Conservation (phyloP, 1,140 invertebrate species). For the Ceratitis capitata region DNA sequence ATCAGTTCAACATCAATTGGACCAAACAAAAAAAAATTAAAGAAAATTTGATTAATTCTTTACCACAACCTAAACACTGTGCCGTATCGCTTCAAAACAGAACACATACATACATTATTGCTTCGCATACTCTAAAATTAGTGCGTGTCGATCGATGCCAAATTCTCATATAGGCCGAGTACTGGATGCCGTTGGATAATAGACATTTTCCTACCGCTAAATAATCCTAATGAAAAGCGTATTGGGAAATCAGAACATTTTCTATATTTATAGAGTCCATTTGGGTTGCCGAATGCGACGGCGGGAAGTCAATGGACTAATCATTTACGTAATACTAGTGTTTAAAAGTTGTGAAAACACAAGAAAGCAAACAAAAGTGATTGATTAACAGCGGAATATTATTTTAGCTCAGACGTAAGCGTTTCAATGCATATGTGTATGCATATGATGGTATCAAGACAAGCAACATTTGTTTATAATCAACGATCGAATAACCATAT, state of each 20-base stretch:
- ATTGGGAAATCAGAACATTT: not conserved
- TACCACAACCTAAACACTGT: not conserved
- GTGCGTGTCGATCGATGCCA: not conserved
- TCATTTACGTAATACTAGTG: not conserved
- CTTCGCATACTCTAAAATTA: conserved; percentile 1
- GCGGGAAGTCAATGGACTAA: conserved; percentile 10
- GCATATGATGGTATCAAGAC: not conserved
- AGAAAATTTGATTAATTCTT: too few relatives aligned
- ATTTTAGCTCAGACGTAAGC: too few relatives aligned
- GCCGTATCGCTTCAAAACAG: not conserved
- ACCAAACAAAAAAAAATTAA: too few relatives aligned
- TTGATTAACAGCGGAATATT: conserved; percentile 18
- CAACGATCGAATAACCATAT: not conserved
- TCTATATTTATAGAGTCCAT: not conserved
- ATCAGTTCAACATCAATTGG: too few relatives aligned
- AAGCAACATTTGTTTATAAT: not conserved
- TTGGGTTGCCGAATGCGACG: not conserved
- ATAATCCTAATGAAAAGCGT: not conserved
- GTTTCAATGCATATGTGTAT: not conserved
- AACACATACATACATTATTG: not conserved
- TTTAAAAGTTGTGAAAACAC: not conserved
- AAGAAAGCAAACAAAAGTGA: not conserved
- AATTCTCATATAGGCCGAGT: not conserved
- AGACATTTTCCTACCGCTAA: not conserved
- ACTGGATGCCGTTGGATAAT: not conserved